Base-by-base conservation (phyloP, 1,140 invertebrate species). In the Phenacoccus solenopsis region DNA sequence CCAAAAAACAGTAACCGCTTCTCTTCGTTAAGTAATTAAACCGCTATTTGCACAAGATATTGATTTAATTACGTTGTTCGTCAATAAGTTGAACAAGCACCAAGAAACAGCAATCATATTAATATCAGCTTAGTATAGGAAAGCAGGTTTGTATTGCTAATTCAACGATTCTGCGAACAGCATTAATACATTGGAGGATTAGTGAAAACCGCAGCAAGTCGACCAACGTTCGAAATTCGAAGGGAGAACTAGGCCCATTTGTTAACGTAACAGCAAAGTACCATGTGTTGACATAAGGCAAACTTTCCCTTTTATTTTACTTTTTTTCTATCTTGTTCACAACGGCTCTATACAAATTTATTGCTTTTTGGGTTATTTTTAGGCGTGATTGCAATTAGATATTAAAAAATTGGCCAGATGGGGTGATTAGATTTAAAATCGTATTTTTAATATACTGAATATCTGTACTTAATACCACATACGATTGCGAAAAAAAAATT, bases 231-330 rank as follows among this genome's bases (percentile, higher is more conserved):
- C 16, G 38, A 49, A 49, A 49, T 49, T 49, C 38, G 38, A 49
- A n/a, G 38, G 38, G 38, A 49, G 38, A n/a, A n/a, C 38, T 49
- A n/a, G 38, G 12, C 38, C 38, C 38, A 49, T 49, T 49, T 49
- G 38, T 49, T 49, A 49, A n/a, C 38, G 4, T 49, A n/a, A n/a
- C 16, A 10, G 16, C 38, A 16, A 16, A 16, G 38, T 16, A 16
- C 38, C 38, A 49, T 49, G 38, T 49, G 38, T 49, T 49, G 38
- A 49, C 38, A 49, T 49, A 49, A 49, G 38, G 38, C 38, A 49
- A 49, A 49, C 38, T 49, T 49, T 49, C 38, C 38, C 38, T 49
- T 49, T 49, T 49, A n/a, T n/a, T n/a, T n/a, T n/a, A n/a, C n/a
- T n/a, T n/a, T n/a, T n/a, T n/a, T n/a, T n/a, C n/a, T n/a, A n/a